Evolutionary conservation across 2,888 invertebrate species (phyloP).

Genomic region (Acanthosepion pharaonis): DNA sequence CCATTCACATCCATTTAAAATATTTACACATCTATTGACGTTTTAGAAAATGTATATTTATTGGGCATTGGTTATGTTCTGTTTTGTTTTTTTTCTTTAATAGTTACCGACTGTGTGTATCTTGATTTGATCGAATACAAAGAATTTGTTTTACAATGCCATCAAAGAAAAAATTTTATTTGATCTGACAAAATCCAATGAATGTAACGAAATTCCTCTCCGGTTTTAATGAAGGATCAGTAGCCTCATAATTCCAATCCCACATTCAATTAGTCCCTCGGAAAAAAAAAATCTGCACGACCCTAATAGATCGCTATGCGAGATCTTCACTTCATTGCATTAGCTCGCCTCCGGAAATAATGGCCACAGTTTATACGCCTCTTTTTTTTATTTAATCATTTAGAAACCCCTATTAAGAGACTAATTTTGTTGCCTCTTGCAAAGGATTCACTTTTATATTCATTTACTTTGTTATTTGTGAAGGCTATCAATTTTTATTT

Average conservation of each 20-base stretch:
- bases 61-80: no score
- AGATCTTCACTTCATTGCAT: neutral
- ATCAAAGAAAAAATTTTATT: neutral
- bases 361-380: neutral
- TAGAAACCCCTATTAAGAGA: neutral
- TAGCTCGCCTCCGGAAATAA: neutral
- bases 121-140: neutral
- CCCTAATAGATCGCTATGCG: neutral
- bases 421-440: neutral
- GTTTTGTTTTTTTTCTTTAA: neutral
- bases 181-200: no score
- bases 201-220: neutral
- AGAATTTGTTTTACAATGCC: neutral
- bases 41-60: no score
- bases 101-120: neutral
- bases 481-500: neutral
- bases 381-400: neutral
- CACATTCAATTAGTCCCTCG: neutral
- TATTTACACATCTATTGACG: no score
- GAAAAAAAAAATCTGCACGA: neutral
- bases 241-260: conserved; percentile 2
- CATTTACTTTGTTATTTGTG: neutral
- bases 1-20: no score
- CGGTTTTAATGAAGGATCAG: conserved; percentile 4
- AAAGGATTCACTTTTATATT: neutral